These are phyloP conservation scores for Archegozetes longisetosus DNA, from an alignment of 1,140 invertebrate genomes.

Conservation along the genomic window DNA sequence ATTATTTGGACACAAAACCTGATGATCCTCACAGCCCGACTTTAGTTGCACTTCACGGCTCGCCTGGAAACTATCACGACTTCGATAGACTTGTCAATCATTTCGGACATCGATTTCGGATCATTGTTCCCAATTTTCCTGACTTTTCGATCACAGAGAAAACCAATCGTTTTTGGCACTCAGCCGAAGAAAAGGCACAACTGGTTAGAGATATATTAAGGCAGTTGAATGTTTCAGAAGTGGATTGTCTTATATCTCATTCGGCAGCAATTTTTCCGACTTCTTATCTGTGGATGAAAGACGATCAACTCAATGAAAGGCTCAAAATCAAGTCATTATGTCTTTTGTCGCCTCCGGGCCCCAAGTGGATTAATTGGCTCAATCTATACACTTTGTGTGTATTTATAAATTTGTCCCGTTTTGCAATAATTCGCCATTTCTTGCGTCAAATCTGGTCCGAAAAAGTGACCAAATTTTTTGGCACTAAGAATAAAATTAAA, in stretches of 20 bases:
- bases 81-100: neutral
- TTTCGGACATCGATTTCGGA: neutral
- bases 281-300: constrained; percentile 6
- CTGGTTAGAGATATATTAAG: neutral
- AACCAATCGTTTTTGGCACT: constrained; percentile 11
- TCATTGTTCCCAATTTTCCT: constrained; percentile 11
- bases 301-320: neutral
- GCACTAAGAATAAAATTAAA: neutral
- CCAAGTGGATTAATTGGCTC: neutral
- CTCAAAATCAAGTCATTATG: neutral
- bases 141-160: constrained; percentile 4
- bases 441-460: neutral
- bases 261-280: neutral
- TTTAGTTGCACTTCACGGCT: constrained; percentile 2
- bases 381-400: neutral
- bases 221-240: neutral
- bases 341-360: neutral
- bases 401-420: neutral
- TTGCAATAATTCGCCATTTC: neutral
- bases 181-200: constrained; percentile 10
- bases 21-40: neutral
- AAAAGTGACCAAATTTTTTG: neutral
- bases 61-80: constrained; percentile 9
- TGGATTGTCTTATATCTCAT: constrained; percentile 8
- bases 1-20: constrained; percentile 6